Evolutionary conservation across 2,113 vertebrate species (phyloP), one percentile per base, ranked within the genome.

Genomic region (Zootoca vivipara): DNA sequence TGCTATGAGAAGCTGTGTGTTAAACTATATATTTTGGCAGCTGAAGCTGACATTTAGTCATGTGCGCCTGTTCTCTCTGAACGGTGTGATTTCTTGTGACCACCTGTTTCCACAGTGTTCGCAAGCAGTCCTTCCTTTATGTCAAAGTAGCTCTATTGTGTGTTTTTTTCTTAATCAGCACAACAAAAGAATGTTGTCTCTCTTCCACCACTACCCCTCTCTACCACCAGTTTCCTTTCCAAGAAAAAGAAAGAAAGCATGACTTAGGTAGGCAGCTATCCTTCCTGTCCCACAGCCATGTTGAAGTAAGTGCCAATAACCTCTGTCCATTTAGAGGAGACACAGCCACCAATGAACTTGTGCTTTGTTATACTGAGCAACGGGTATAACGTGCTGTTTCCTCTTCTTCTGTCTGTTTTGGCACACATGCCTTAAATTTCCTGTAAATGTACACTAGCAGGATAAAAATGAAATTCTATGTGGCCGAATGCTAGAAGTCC

Each of bases 391-490:
- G 30, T 92, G 78, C 35, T 92, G 88, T 83, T 13, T 92, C 78
- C 62, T 87, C 78, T 85, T 87, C 84, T 75, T 80, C 86, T 88
- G 28, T 13, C 65, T 91, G 80, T 52, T 2, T 91, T 92, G 83
- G 89, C 94, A 91, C 83, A 42, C 0, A 30, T 30, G 92, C 91
- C 1, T 85, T 92, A 90, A 88, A 62, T 83, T 94, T 92, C 89
- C 88, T 93, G 89, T 85, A 93, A 93, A 74, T 74, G 82, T 85
- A 89, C 85, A 91, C 52, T 82, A 74, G 85, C 3, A 58, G 87
- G 89, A 92, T 93, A 90, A 79, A 93, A 89, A 87, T 13, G 81
- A 81, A 93, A 91, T 90, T 42, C 46, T 46, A 82, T 86, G 78
- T 2, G 0, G 87, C 89, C 82, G 78, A 86, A 82, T 69, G 16